Base-by-base conservation (phyloP, 2,113 vertebrate genomes). In the Tamias sibiricus region DNA sequence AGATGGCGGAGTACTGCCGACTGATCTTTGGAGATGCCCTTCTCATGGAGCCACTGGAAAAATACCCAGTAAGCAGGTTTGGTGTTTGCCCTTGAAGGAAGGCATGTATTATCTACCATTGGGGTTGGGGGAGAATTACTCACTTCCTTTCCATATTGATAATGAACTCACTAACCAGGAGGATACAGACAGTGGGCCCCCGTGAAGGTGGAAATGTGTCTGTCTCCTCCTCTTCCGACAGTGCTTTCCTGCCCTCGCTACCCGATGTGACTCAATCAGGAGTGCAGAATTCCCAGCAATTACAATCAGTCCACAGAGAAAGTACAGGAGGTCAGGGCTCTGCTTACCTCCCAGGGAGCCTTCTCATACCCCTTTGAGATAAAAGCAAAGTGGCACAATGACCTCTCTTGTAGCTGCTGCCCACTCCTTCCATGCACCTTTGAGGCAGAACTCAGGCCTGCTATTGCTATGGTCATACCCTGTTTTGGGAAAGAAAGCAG, bases 1-100 rank as follows among this genome's bases (percentile, higher is more conserved):
- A 99, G 98, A 99, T 99, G 99, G 99, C 99, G 0, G 99, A 99
- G 98, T 99, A 99, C 97, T 99, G 99, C 98, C 99, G 99, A 82
- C 99, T 99, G 97, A 99, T 99, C 99, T 99, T 99, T 98, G 99
- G 99, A 97, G 99, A 99, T 2, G 99, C 99, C 30, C 97, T 99
- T 79, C 99, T 99, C 97, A 99, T 99, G 96, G 99, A 99, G 84
- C 98, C 99, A 13, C 98, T 99, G 98, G 99, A 99, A 98, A 99
- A 99, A 98, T 99, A 99, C 95, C 99, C 98, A 77, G 99, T 99
- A 99, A 99, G 98, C 98, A 90, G 28, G 16, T 84, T 93, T 64
- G 35, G 40, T 75, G 24, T 97, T 96, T 80, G 30, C 8, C 59
- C 62, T 42, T 30, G 11, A 37, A 79, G 68, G 9, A 76, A 22